These are phyloP conservation scores for Poecile montanus DNA, from an alignment of 2,797 vertebrate genomes.

Conservation along the genomic window DNA sequence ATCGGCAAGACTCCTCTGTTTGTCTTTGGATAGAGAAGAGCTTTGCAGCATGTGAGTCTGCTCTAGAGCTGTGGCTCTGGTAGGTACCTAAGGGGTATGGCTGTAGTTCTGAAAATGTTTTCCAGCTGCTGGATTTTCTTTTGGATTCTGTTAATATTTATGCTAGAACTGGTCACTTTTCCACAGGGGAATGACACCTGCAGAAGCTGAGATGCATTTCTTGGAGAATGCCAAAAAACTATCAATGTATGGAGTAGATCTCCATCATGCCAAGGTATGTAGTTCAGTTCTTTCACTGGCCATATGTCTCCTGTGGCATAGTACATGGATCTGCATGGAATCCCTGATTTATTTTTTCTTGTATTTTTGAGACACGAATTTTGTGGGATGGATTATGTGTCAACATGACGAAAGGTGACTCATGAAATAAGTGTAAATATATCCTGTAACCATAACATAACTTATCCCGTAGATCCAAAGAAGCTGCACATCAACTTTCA, in stretches of 20 bases:
- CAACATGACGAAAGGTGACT: neutral
- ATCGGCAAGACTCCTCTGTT: fast-evolving
- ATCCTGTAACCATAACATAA: neutral
- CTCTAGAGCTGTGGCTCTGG: neutral
- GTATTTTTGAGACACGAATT: neutral
- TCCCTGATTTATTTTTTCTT: neutral
- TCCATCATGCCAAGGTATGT: constrained; percentile 96
- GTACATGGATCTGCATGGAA: neutral
- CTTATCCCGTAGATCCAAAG: neutral
- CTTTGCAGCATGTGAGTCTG: neutral
- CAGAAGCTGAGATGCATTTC: constrained; percentile 97
- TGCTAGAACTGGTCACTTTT: neutral
- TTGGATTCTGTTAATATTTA: neutral
- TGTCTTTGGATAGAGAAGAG: neutral
- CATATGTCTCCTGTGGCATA: neutral
- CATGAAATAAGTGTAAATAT: neutral
- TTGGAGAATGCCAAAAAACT: constrained; percentile 98
- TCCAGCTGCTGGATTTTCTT: neutral
- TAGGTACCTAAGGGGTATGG: neutral
- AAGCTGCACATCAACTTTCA: neutral
- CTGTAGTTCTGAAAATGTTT: neutral
- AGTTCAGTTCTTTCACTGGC: neutral
- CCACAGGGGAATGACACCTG: constrained; percentile 94
- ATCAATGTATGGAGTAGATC: constrained; percentile 98
- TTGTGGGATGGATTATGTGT: neutral